Percentiles rank a stretch among this genome's conserved stretches.
phyloP scores from a whole-genome alignment of 92 coral and sea anemone genomes.

The Heteractis magnifica region DNA sequence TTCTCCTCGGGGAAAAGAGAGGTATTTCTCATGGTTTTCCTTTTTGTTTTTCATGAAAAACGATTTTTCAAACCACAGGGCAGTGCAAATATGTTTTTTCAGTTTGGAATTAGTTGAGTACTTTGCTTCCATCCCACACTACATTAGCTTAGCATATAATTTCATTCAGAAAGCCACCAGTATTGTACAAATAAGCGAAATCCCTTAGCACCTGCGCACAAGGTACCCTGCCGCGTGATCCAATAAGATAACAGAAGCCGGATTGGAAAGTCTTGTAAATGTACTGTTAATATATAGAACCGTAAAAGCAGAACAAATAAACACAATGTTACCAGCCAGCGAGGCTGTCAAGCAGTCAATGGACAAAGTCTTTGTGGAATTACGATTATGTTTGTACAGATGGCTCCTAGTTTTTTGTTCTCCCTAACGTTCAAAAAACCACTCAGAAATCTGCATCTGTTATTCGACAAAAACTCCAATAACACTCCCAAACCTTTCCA shows the following conservation, averaged over 20 bases:
- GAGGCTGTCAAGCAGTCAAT: not conserved
- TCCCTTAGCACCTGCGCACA: not conserved
- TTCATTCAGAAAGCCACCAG: not conserved
- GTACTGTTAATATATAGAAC: not conserved
- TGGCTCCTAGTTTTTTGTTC: not conserved
- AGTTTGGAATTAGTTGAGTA: too few species aligned
- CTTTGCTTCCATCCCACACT: not conserved
- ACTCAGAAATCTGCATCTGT: too few species aligned
- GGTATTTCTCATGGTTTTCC: too few species aligned
- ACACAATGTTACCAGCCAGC: not conserved
- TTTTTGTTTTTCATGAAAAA: too few species aligned
- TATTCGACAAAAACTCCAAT: too few species aligned
- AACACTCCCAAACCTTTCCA: too few species aligned
- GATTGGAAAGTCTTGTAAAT: not conserved
- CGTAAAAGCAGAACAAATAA: not conserved
- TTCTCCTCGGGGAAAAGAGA: too few species aligned
- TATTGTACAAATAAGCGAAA: not conserved
- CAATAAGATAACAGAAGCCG: not conserved
- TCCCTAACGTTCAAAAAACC: too few species aligned
- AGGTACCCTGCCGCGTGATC: not conserved
- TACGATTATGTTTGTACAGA: not conserved
- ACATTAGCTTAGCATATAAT: not conserved
- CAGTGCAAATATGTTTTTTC: too few species aligned
- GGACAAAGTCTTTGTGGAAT: not conserved
- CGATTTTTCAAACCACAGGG: too few species aligned